These are phyloP conservation scores for Python bivittatus DNA, from an alignment of 2,113 vertebrate genomes.

Conservation along the genomic window DNA sequence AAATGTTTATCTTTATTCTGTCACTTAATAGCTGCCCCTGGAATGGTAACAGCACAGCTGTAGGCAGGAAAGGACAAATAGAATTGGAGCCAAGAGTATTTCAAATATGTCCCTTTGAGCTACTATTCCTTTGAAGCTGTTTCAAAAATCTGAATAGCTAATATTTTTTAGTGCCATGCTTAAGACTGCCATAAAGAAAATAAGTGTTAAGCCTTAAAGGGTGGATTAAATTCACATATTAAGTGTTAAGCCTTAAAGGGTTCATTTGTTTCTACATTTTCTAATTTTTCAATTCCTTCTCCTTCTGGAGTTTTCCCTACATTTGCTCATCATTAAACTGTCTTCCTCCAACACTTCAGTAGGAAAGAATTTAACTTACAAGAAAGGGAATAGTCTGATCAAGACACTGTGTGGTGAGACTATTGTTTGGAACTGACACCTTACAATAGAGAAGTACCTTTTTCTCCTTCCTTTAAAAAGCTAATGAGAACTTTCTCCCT, in stretches of 20 bases:
- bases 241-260: not conserved
- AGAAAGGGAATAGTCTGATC: not conserved
- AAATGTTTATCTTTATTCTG: constrained; percentile 60
- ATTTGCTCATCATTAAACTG: not conserved
- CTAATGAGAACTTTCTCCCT: not conserved
- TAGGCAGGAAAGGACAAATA: constrained; percentile 57
- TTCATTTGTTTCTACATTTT: not conserved
- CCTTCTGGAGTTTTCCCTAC: not conserved
- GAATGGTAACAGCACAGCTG: constrained; percentile 59
- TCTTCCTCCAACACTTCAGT: not conserved
- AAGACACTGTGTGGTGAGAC: not conserved
- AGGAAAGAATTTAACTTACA: not conserved
- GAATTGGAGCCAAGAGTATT: constrained; percentile 45
- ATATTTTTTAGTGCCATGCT: constrained; percentile 10
- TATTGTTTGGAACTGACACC: not conserved
- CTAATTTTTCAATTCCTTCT: not conserved
- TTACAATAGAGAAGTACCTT: not conserved
- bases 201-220: not conserved
- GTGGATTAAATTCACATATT: not conserved
- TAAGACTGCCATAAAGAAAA: not conserved
- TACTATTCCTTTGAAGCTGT: constrained; percentile 56
- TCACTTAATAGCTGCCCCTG: constrained; percentile 60
- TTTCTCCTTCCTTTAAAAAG: not conserved
- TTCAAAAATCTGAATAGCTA: constrained; percentile 37
- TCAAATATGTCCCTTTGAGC: constrained; percentile 32